phyloP scores from a whole-genome alignment of 2,797 vertebrate species.

The Brotula barbata region DNA sequence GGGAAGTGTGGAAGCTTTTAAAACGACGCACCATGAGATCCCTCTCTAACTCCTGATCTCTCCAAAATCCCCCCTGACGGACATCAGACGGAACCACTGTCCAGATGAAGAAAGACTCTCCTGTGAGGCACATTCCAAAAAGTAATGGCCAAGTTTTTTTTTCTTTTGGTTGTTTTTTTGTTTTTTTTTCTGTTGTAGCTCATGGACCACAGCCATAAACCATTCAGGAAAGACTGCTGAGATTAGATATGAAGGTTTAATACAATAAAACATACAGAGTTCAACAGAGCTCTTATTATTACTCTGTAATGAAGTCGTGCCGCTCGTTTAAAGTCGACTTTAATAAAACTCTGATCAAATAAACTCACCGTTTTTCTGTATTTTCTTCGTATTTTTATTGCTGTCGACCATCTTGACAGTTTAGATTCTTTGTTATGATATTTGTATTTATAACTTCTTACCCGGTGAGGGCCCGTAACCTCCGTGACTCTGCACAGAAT shows the following conservation, averaged over 20 bases:
- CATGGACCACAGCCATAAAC: slow-evolving; percentile 44
- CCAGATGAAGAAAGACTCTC: slow-evolving; percentile 65
- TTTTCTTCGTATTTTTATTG: neutral
- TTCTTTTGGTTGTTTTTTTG: too few relatives aligned
- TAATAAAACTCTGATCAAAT: slow-evolving; percentile 14
- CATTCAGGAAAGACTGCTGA: slow-evolving; percentile 48
- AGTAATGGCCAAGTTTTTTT: slow-evolving; percentile 32
- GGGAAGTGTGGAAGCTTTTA: too few relatives aligned
- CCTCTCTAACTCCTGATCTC: neutral
- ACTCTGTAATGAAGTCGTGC: slow-evolving; percentile 34
- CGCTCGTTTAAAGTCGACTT: slow-evolving; percentile 3
- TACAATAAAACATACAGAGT: slow-evolving; percentile 32
- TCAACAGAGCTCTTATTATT: slow-evolving; percentile 35
- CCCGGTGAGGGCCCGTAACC: too few relatives aligned
- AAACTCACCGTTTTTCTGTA: neutral
- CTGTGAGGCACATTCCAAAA: slow-evolving; percentile 56
- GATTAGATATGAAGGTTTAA: slow-evolving; percentile 59
- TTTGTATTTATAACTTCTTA: too few relatives aligned
- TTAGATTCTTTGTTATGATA: too few relatives aligned
- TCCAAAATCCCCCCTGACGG: slow-evolving; percentile 23
- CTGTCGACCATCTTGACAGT: too few relatives aligned
- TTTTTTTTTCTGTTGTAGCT: slow-evolving; percentile 58
- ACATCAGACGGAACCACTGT: slow-evolving; percentile 50
- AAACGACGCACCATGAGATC: neutral
- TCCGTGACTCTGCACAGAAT: too few relatives aligned